Evolutionary conservation across 2,797 vertebrate species (phyloP).

Genomic region (Mus caroli): DNA sequence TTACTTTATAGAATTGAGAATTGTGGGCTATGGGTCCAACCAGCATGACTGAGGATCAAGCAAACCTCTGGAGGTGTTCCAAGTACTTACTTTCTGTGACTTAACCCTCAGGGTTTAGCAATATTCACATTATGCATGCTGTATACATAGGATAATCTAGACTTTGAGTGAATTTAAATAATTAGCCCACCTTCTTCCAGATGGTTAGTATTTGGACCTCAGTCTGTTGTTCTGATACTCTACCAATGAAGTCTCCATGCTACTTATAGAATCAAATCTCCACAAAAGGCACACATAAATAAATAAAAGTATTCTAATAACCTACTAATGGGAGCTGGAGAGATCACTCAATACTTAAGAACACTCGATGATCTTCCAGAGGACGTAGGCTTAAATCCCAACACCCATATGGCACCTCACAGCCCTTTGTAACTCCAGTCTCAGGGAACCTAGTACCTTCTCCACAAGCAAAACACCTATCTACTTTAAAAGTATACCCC

Average conservation of each 20-base stretch:
- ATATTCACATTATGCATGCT: not conserved
- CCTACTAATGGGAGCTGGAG: not conserved
- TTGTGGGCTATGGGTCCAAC: not conserved
- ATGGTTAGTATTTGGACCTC: not conserved
- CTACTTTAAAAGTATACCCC: not conserved
- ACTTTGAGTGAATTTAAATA: not conserved
- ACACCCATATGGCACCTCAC: not conserved
- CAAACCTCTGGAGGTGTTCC: not conserved
- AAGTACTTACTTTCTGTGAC: not conserved
- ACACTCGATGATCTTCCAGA: not conserved
- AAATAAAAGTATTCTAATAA: not conserved
- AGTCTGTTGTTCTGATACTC: slow-evolving; percentile 30
- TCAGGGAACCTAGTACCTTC: not conserved
- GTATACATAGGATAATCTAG: not conserved
- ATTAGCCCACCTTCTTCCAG: not conserved
- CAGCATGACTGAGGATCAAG: not conserved
- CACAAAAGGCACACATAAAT: not conserved
- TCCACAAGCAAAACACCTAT: not conserved
- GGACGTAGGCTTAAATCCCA: not conserved
- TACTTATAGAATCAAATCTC: not conserved
- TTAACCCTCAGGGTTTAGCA: not conserved
- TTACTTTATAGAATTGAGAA: not conserved
- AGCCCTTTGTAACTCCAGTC: not conserved
- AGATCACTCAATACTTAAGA: not conserved
- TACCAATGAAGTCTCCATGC: not conserved